phyloP scores from a whole-genome alignment of 2,113 vertebrate species.

The Bubalus kerabau region DNA sequence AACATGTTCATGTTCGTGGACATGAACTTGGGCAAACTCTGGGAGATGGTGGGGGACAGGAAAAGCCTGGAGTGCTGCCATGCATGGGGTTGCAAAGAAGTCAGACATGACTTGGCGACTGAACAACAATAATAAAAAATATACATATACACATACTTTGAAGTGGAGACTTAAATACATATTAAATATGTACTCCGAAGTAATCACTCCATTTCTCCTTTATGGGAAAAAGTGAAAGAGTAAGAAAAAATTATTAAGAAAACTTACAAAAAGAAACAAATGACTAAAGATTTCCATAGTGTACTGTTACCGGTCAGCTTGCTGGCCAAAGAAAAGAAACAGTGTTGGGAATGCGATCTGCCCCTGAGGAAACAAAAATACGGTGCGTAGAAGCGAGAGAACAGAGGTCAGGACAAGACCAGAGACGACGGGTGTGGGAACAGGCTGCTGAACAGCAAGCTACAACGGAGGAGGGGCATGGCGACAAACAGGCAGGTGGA shows the following conservation, averaged over 20 bases:
- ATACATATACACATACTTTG: neutral
- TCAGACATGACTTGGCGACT: neutral
- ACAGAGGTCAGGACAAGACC: neutral
- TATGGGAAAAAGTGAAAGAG: neutral
- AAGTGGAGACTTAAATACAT: neutral
- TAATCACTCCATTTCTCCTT: neutral
- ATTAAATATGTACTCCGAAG: neutral
- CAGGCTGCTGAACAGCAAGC: accelerated
- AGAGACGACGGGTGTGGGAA: neutral
- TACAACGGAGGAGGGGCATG: neutral
- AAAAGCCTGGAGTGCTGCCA: neutral
- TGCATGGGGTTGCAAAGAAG: neutral
- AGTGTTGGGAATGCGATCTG: neutral
- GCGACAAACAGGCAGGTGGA: neutral
- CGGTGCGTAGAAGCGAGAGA: neutral
- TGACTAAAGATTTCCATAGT: neutral
- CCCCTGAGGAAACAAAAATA: neutral
- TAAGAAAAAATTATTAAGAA: neutral
- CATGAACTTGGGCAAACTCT: neutral
- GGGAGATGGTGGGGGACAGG: neutral
- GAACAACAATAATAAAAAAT: neutral
- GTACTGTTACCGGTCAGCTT: neutral
- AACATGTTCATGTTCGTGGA: neutral
- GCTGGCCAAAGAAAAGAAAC: slow-evolving; percentile 38
- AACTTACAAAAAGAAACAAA: neutral